Conservation (phyloP, 1,140 invertebrate species). For the Euglossa dilemma region DNA sequence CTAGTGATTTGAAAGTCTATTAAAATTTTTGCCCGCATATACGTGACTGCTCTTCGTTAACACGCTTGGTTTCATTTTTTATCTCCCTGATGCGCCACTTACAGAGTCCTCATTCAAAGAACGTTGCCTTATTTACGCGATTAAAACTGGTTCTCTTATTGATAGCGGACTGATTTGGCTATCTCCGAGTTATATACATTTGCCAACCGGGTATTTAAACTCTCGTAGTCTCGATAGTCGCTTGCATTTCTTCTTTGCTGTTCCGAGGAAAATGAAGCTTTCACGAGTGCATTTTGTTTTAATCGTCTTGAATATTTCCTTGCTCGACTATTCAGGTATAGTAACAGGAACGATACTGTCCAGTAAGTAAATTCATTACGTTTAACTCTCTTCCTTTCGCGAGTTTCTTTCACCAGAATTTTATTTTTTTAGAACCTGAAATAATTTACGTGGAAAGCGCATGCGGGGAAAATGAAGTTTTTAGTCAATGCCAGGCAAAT, state of each 20-base stretch:
- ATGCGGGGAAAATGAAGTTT: constrained; percentile 38
- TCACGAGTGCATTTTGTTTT: neutral
- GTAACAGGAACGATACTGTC: neutral
- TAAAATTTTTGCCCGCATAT: neutral
- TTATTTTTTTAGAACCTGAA: neutral
- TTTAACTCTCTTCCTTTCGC: neutral
- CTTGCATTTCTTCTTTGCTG: constrained; percentile 1
- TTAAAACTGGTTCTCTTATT: constrained; percentile 35
- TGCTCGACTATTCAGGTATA: neutral
- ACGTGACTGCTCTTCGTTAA: too few species aligned
- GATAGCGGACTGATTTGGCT: constrained; percentile 14
- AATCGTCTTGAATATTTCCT: neutral
- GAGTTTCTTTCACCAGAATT: neutral
- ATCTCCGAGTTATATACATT: neutral
- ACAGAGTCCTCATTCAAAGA: constrained; percentile 16
- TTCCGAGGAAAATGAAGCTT: constrained; percentile 8
- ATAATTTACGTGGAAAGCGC: neutral
- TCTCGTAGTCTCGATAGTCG: neutral
- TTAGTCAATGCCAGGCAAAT: constrained; percentile 31
- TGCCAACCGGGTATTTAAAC: constrained; percentile 28
- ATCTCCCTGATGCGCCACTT: constrained; percentile 25
- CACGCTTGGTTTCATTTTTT: constrained; percentile 1
- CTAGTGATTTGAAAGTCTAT: neutral
- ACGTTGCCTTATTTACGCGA: constrained; percentile 5
- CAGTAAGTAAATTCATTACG: constrained; percentile 1